Evolutionary conservation across 2,113 vertebrate species (phyloP).

Genomic region (Grantiella picta): DNA sequence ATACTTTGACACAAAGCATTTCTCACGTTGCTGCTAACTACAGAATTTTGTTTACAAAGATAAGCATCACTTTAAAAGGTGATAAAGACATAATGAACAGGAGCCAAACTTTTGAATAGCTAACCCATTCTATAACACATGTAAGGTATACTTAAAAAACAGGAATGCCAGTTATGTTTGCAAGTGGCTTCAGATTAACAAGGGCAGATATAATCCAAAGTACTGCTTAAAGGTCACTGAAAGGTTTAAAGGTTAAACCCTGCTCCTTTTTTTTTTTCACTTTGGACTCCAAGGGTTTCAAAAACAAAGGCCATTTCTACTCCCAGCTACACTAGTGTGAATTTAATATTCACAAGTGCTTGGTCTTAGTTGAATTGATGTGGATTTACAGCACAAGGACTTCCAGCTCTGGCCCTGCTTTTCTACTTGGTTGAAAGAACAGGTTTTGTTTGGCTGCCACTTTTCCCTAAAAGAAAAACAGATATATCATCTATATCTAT

Average conservation of each 20-base stretch:
- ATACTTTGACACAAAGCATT: neutral
- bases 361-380: neutral
- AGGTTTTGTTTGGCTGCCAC: neutral
- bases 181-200: conserved; percentile 32
- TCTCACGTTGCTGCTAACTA: neutral
- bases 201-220: conserved; percentile 39
- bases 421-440: neutral
- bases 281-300: neutral
- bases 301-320: conserved; percentile 6
- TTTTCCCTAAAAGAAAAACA: neutral
- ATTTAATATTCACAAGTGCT: neutral
- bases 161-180: conserved; percentile 29
- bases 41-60: neutral
- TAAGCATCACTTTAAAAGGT: neutral
- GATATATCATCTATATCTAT: too few species aligned
- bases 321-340: neutral
- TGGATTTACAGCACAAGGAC: conserved; percentile 9
- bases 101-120: neutral
- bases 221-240: conserved; percentile 21
- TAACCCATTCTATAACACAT: neutral
- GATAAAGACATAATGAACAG: neutral
- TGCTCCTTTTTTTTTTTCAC: neutral
- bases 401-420: neutral
- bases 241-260: conserved; percentile 46
- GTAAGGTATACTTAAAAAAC: neutral